phyloP scores from a whole-genome alignment of 2,888 invertebrate genomes.

The Cloeon dipterum region DNA sequence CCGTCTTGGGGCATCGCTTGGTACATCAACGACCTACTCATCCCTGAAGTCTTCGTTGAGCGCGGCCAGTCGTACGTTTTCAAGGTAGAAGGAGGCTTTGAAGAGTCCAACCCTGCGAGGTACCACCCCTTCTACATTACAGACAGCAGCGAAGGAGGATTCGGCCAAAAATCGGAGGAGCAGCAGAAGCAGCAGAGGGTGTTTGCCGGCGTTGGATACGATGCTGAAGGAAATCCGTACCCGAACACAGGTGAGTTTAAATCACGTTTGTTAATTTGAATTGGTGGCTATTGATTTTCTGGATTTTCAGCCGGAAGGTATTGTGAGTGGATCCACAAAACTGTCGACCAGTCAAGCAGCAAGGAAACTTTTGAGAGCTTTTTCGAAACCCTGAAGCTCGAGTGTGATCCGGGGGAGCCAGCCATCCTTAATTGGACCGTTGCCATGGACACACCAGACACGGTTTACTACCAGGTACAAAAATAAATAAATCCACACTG shows the following conservation, averaged over 20 bases:
- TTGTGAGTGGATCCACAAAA: conserved; percentile 70
- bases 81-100: conserved; percentile 58
- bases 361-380: conserved; percentile 57
- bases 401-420: conserved; percentile 54
- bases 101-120: conserved; percentile 55
- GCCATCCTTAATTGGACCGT: conserved; percentile 69
- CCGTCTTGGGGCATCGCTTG: conserved; percentile 80
- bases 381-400: conserved; percentile 46
- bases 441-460: conserved; percentile 56
- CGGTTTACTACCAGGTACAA: conserved; percentile 69
- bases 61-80: conserved; percentile 71
- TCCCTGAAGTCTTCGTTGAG: conserved; percentile 74
- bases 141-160: conserved; percentile 65
- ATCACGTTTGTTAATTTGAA: neutral
- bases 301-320: conserved; percentile 42
- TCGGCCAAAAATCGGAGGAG: conserved; percentile 47
- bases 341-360: conserved; percentile 43
- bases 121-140: conserved; percentile 87
- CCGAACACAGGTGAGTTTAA: conserved; percentile 45
- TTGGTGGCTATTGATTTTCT: neutral
- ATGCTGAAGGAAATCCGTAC: conserved; percentile 49
- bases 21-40: conserved; percentile 77
- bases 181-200: conserved; percentile 47
- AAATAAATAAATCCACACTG: too few species aligned
- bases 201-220: conserved; percentile 60